Conservation (phyloP, 2,113 vertebrate species). For the Tragelaphus buxtoni region DNA sequence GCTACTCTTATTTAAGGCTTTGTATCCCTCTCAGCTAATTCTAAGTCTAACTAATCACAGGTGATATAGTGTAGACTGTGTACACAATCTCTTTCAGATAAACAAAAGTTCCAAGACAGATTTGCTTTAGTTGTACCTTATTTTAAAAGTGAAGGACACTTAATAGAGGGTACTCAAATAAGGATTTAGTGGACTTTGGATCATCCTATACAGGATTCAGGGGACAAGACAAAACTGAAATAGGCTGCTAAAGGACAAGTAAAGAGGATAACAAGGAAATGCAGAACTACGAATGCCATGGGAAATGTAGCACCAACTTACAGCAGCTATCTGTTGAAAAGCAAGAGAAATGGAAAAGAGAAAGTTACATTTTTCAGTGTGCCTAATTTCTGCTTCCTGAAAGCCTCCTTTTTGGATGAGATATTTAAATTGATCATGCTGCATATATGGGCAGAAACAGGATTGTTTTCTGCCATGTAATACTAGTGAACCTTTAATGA, state of each 20-base stretch:
- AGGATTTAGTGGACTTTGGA: conserved; percentile 1
- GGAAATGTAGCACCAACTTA: neutral
- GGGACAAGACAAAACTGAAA: neutral
- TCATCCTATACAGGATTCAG: neutral
- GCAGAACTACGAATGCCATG: neutral
- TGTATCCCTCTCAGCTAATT: neutral
- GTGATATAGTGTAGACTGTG: neutral
- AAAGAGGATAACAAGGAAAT: neutral
- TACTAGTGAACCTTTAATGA: neutral
- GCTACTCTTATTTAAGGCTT: conserved; percentile 8
- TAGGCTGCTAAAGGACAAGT: neutral
- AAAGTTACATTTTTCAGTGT: neutral
- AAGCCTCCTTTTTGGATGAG: neutral
- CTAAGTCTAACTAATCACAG: neutral
- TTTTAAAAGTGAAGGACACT: neutral
- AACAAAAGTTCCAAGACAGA: neutral
- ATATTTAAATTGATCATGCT: neutral
- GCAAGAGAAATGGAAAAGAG: neutral
- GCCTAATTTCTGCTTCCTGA: neutral
- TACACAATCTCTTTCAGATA: neutral
- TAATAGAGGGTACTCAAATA: neutral
- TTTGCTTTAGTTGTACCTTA: neutral
- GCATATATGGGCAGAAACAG: neutral
- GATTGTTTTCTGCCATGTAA: neutral
- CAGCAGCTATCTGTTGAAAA: neutral